Percentiles rank a stretch among this genome's conserved stretches.
These are phyloP conservation scores for Sinocyclocheilus grahami DNA, from an alignment of 2,113 vertebrate species.

Conservation along the genomic window DNA sequence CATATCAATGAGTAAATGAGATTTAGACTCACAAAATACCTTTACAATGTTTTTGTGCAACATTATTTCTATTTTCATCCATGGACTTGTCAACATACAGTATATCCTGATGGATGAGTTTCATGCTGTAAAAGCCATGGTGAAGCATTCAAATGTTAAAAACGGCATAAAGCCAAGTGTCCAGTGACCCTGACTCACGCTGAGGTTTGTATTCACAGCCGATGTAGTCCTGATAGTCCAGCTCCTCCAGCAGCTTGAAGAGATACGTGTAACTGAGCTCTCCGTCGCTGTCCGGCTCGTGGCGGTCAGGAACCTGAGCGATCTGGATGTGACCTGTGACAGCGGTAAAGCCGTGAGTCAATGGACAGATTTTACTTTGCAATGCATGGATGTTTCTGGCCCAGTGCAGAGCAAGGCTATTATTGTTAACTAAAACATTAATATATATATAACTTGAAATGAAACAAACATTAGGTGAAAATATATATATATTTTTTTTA, in stretches of 20 bases:
- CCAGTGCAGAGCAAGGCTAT: not conserved
- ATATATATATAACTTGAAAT: not conserved
- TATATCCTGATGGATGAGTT: too few species aligned
- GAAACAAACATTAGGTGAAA: not conserved
- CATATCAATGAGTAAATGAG: too few species aligned
- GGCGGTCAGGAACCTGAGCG: constrained; percentile 88
- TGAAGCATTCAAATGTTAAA: not conserved
- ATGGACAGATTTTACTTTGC: not conserved
- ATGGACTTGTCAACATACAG: not conserved
- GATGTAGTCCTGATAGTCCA: constrained; percentile 82
- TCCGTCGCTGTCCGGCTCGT: constrained; percentile 85
- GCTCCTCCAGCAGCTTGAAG: constrained; percentile 81
- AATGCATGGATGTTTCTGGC: not conserved
- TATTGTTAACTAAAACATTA: not conserved
- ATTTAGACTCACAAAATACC: too few species aligned
- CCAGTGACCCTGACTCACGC: constrained; percentile 69
- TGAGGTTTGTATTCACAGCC: constrained; percentile 90
- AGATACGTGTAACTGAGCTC: constrained; percentile 88
- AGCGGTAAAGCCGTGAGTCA: not conserved
- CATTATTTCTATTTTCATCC: too few species aligned
- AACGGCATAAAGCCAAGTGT: not conserved
- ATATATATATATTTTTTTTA: too few species aligned
- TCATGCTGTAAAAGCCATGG: not conserved
- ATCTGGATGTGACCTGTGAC: constrained; percentile 88
- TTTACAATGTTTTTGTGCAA: too few species aligned